These are phyloP conservation scores for Drosophila formosana DNA, from an alignment of 2,888 invertebrate species.

Conservation along the genomic window DNA sequence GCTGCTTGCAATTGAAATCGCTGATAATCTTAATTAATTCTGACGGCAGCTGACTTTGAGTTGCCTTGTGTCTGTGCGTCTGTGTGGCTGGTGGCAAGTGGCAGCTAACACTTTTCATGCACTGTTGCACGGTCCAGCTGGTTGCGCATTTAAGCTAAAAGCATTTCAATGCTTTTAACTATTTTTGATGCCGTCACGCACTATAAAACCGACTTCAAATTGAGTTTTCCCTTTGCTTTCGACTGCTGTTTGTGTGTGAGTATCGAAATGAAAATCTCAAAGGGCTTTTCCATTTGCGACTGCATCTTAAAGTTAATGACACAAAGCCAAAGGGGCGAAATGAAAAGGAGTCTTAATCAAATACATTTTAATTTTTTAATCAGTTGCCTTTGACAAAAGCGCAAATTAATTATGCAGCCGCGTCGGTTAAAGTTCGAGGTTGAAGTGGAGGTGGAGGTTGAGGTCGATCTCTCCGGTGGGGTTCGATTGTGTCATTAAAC, in stretches of 20 bases:
- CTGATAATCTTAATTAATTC: constrained; percentile 43
- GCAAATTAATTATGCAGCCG: constrained; percentile 65
- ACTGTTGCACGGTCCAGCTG: constrained; percentile 36
- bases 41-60: neutral
- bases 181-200: constrained; percentile 72
- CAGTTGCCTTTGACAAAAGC: constrained; percentile 25
- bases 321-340: constrained; percentile 47
- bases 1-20: constrained; percentile 33
- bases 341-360: constrained; percentile 41
- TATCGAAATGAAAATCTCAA: constrained; percentile 40
- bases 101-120: constrained; percentile 50
- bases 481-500: constrained; percentile 53
- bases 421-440: neutral
- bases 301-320: constrained; percentile 68
- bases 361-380: constrained; percentile 54
- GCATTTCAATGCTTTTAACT: constrained; percentile 77
- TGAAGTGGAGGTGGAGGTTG: neutral
- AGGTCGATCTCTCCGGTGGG: constrained; percentile 19
- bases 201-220: constrained; percentile 59
- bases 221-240: neutral
- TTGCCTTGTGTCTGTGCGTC: neutral
- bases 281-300: constrained; percentile 48
- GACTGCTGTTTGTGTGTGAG: neutral
- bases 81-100: constrained; percentile 12
- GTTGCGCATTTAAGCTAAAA: constrained; percentile 67